Evolutionary conservation across 2,888 invertebrate genomes (phyloP), one percentile per base, ranked within the genome.

Genomic region (Tolmerus cingulatus): DNA sequence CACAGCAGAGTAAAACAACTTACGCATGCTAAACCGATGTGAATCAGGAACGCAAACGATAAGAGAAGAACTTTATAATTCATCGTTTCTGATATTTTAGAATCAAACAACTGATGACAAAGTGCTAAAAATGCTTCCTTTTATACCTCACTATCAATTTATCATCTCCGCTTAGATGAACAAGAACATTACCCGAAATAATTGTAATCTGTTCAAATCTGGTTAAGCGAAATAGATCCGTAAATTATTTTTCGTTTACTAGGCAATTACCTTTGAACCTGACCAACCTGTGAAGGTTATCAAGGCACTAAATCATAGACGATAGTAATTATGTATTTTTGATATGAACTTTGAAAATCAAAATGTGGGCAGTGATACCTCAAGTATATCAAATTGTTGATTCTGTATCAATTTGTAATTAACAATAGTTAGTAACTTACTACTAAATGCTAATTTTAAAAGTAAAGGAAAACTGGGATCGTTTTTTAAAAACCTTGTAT

Each of bases 21-120:
- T 66, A 66, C 66, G 19, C 66, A 66, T 19, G 66, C 66, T 3
- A 23, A 66, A 8, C 66, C 23, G 19, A 66, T 23, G 23, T 27
- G 8, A 66, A 66, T 66, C 5, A 66, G 66, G n/a, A 55, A 19
- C 30, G 77, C 30, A 16, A 57, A 27, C 23, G 46, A n/a, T 46
- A 51, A 37, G 7, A n/a, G 16, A 16, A 84, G 9, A 57, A 40
- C 4, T 74, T 74, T n/a, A 55, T 27, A 14, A 19, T n/a, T 78
- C 90, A 91, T 91, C 23, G 19, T 19, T 23, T 27, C 27, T 8
- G 66, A 66, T 27, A 66, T 66, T 9, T 23, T 19, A 23, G 27
- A n/a, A 55, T n/a, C 12, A 23, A 66, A 19, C 23, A 23, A 66
- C 66, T 66, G 66, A 27, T 27, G 27, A 4, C 3, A n/a, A 66